Conservation (phyloP, 92 coral and sea anemone genomes). For the Phenganax stokvisi region DNA sequence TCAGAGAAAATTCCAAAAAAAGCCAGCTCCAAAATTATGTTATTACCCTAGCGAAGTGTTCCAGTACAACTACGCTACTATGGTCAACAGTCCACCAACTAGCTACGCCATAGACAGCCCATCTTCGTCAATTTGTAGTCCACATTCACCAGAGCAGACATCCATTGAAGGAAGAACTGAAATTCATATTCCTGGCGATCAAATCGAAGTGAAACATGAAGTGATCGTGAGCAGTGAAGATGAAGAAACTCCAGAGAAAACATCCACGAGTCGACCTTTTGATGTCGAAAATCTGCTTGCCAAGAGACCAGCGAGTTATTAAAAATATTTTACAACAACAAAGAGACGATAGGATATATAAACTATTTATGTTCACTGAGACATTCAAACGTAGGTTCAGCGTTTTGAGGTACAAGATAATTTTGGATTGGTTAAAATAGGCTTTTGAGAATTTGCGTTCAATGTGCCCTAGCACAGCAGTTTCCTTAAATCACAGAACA, state of each 20-base stretch:
- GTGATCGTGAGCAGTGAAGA: not conserved
- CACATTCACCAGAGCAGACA: not conserved
- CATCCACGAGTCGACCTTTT: slow-evolving; percentile 28
- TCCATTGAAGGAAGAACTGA: not conserved
- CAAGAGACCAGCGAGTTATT: slow-evolving; percentile 30
- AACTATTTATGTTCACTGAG: not conserved
- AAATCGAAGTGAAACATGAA: slow-evolving; percentile 24
- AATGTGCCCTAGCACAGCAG: no score
- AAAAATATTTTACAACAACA: not conserved
- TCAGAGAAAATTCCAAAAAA: slow-evolving; percentile 35
- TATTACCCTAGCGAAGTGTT: slow-evolving; percentile 29
- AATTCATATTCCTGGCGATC: slow-evolving; percentile 13
- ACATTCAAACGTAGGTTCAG: not conserved
- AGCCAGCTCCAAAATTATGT: slow-evolving; percentile 32
- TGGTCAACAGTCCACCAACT: slow-evolving; percentile 16
- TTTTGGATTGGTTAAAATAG: not conserved
- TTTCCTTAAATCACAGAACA: no score
- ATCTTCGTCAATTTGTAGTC: not conserved
- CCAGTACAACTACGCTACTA: slow-evolving; percentile 13
- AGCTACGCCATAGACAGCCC: not conserved
- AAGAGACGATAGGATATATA: not conserved
- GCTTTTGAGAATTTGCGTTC: no score
- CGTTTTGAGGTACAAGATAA: not conserved
- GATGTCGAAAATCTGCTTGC: slow-evolving; percentile 38
- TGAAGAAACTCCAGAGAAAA: not conserved